Evolutionary conservation across 2,797 vertebrate species (phyloP).

Genomic region (Bryconaethiops microstoma): DNA sequence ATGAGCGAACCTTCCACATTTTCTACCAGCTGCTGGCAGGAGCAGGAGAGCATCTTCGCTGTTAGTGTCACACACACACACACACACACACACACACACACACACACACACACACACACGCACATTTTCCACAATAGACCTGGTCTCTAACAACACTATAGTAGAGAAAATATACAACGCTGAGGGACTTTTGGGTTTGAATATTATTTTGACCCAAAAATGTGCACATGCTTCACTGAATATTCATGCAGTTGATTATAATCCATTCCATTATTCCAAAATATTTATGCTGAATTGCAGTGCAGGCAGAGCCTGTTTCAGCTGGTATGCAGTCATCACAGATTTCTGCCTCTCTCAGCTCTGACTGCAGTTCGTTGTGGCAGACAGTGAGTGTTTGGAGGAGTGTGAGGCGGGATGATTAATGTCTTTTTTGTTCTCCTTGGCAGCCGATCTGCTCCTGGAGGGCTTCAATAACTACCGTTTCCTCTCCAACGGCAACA

Average conservation of each 20-base stretch:
- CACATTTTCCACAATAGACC: neutral
- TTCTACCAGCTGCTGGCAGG: constrained; percentile 96
- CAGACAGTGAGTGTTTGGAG: neutral
- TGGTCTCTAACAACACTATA: too few species aligned
- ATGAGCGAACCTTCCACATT: constrained; percentile 96
- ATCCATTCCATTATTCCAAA: too few species aligned
- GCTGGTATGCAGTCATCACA: too few species aligned
- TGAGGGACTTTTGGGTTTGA: too few species aligned
- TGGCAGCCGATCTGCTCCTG: constrained; percentile 90
- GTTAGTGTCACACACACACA: constrained; percentile 74
- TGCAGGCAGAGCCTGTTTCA: too few species aligned
- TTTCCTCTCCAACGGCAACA: constrained; percentile 95
- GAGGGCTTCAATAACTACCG: constrained; percentile 96
- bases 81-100: neutral
- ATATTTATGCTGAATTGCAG: too few species aligned
- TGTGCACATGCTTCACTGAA: neutral
- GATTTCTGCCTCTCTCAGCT: neutral
- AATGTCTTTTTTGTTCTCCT: constrained; percentile 46
- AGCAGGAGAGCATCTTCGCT: constrained; percentile 93
- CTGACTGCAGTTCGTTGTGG: neutral
- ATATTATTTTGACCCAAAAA: too few species aligned
- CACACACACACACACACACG: neutral
- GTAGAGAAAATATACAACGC: too few species aligned
- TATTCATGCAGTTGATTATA: too few species aligned
- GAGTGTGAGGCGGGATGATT: neutral